Conservation (phyloP, 2,797 vertebrate genomes). For the Arrhamphus sclerolepis region DNA sequence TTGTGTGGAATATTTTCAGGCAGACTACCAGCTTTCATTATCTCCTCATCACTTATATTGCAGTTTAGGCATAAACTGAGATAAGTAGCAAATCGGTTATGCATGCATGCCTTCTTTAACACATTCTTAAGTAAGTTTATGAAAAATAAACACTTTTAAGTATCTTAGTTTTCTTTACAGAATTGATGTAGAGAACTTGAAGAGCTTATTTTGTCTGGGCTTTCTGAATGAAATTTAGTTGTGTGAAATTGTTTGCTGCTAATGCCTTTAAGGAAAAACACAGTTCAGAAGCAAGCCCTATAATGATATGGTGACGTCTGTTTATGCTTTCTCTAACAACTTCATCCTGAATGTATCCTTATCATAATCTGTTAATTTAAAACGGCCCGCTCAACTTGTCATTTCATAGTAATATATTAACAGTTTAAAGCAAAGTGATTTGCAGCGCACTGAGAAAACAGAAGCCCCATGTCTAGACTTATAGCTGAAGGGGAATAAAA, state of each 20-base stretch:
- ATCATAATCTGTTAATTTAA: slow-evolving; percentile 38
- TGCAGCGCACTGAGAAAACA: slow-evolving; percentile 17
- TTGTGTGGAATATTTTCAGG: slow-evolving; percentile 15
- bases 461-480: background rate
- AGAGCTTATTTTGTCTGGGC: slow-evolving; percentile 51
- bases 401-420: slow-evolving; percentile 27
- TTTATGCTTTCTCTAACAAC: slow-evolving; percentile 24
- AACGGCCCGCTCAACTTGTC: slow-evolving; percentile 15
- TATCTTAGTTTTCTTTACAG: slow-evolving; percentile 43
- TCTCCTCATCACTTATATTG: slow-evolving; percentile 45
- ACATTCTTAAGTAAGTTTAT: slow-evolving; percentile 31
- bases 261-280: slow-evolving; percentile 41
- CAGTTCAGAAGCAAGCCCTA: slow-evolving; percentile 15
- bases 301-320: slow-evolving; percentile 45
- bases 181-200: slow-evolving; percentile 56
- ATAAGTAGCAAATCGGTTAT: slow-evolving; percentile 44
- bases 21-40: slow-evolving; percentile 18
- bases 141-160: slow-evolving; percentile 39
- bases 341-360: slow-evolving; percentile 44
- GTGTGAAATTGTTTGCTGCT: slow-evolving; percentile 59
- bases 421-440: slow-evolving; percentile 27
- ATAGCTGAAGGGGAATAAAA: too few species aligned
- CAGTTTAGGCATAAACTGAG: slow-evolving; percentile 65
- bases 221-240: slow-evolving; percentile 62
- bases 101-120: slow-evolving; percentile 23